A percentile compares a stretch with the other conserved stretches of the same genome.
Conservation (phyloP, 2,113 vertebrate species). For the Cichladusa arquata region DNA sequence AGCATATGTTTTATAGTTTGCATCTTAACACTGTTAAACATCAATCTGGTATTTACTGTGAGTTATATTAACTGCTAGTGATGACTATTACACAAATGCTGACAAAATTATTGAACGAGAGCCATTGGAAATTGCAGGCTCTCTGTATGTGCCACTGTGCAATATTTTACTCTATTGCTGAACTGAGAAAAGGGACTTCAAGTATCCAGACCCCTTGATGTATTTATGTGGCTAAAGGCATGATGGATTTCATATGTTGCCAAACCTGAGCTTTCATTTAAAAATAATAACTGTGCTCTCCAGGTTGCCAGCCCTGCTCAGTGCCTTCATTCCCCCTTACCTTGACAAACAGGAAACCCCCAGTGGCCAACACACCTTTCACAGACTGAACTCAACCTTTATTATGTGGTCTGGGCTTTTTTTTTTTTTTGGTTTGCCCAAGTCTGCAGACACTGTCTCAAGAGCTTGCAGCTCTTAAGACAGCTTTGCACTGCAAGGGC, state of each 20-base stretch:
- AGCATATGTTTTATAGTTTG: background rate
- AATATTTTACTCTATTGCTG: background rate
- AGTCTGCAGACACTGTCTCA: background rate
- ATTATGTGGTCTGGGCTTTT: background rate
- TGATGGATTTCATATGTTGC: background rate
- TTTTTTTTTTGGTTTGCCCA: background rate
- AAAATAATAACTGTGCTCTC: background rate
- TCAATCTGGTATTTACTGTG: background rate
- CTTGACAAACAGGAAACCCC: background rate
- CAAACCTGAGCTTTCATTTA: background rate
- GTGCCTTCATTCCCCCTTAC: background rate
- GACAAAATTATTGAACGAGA: background rate
- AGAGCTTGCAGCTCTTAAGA: background rate
- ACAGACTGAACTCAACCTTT: background rate
- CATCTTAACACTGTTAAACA: background rate
- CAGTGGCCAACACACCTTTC: background rate
- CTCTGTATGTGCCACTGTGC: background rate
- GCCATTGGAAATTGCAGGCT: background rate
- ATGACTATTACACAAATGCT: conserved; percentile 1
- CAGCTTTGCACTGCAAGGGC: background rate
- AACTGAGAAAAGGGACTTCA: background rate
- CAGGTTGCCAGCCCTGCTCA: background rate
- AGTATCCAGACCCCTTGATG: background rate
- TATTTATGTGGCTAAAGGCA: background rate
- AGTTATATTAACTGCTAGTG: conserved; percentile 16